Percentiles rank a stretch among this genome's conserved stretches.
Evolutionary conservation across 2,797 vertebrate species (phyloP).

Genomic region (Sebastes elongatus): DNA sequence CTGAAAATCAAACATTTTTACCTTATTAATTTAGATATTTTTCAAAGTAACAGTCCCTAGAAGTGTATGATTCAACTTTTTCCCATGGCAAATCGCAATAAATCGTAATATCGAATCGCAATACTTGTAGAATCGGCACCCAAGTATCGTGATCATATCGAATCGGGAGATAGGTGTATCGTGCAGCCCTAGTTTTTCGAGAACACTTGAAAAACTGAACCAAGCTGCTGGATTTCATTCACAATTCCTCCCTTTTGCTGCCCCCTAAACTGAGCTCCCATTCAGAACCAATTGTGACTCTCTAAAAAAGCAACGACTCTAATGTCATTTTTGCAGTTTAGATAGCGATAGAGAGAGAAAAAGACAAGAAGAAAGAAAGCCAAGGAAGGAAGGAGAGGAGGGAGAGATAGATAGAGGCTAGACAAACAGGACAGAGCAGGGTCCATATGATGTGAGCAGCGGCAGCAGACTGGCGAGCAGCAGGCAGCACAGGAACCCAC

Average conservation of each 20-base stretch:
- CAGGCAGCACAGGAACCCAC: conserved; percentile 66
- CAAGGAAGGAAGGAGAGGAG: neutral
- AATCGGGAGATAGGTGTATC: too few relatives aligned
- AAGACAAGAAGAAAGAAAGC: neutral
- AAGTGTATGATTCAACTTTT: too few relatives aligned
- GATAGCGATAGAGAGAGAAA: neutral
- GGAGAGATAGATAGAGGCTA: neutral
- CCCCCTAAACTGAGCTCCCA: neutral
- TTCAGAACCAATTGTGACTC: neutral
- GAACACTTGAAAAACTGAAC: neutral
- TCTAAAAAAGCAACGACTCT: neutral
- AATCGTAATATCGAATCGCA: neutral
- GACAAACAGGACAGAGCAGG: conserved; percentile 51
- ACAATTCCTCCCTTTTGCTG: conserved; percentile 1
- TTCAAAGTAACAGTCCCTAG: too few relatives aligned
- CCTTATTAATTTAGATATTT: too few relatives aligned
- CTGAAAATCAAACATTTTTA: too few relatives aligned
- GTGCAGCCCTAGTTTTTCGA: neutral
- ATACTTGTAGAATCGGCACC: too few relatives aligned
- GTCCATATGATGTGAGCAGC: conserved; percentile 60
- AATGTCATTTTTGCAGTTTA: neutral
- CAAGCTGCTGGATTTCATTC: conserved; percentile 29
- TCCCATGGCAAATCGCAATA: too few relatives aligned
- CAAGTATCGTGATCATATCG: too few relatives aligned
- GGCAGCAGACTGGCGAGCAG: conserved; percentile 61